These are phyloP conservation scores for Vanessa atalanta DNA, from an alignment of 1,140 invertebrate species.

Conservation along the genomic window DNA sequence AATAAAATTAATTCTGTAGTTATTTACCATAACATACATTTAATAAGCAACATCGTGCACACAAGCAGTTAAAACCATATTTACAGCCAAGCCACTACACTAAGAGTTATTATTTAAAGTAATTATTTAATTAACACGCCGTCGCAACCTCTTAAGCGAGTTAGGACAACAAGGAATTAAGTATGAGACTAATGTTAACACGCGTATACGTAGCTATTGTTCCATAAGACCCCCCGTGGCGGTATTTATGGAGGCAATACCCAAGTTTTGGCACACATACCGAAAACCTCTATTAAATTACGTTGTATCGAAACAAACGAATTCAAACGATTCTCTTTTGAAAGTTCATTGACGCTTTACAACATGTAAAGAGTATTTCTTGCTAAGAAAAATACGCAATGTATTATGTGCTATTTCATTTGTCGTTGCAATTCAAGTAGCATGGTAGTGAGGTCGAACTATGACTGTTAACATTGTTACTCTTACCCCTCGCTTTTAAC, in stretches of 20 bases:
- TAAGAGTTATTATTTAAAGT: conserved; percentile 73
- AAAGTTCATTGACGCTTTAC: not conserved
- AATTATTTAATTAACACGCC: conserved; percentile 78
- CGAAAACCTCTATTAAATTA: conserved; percentile 18
- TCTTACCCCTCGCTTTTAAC: conserved; percentile 73
- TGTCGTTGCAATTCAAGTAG: not conserved
- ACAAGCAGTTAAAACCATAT: conserved; percentile 18
- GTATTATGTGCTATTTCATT: not conserved
- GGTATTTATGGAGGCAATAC: conserved; percentile 70
- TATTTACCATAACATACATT: conserved; percentile 2
- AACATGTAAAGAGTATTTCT: not conserved
- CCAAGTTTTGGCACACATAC: conserved; percentile 73
- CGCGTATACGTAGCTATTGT: conserved; percentile 72
- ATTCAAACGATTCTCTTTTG: not conserved
- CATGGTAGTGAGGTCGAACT: conserved; percentile 54
- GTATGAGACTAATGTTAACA: conserved; percentile 76
- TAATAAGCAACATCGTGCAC: not conserved
- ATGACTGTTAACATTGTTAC: conserved; percentile 75
- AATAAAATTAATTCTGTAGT: not conserved
- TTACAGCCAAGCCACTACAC: conserved; percentile 47
- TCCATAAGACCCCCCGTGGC: conserved; percentile 62
- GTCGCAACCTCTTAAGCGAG: conserved; percentile 75
- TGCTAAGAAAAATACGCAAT: not conserved
- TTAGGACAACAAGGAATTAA: conserved; percentile 76
- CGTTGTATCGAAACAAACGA: not conserved